These are phyloP conservation scores for Arenaria interpres DNA, from an alignment of 2,113 vertebrate genomes.

Conservation along the genomic window DNA sequence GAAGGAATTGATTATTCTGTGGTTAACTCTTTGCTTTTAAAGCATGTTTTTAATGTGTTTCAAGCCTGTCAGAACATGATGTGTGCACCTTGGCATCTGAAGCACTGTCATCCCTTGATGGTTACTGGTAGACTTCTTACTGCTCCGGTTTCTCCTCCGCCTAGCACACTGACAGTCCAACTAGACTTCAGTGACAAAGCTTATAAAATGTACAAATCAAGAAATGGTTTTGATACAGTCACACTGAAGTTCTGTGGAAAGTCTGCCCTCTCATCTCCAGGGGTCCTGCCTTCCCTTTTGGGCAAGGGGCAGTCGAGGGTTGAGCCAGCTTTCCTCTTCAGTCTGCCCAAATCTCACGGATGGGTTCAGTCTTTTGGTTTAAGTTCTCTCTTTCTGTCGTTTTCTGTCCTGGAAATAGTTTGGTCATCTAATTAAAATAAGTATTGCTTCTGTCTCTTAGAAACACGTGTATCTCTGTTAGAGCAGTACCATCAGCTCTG, in stretches of 20 bases:
- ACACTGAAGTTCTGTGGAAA: not conserved
- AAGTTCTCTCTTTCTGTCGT: not conserved
- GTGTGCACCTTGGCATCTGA: not conserved
- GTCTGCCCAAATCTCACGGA: not conserved
- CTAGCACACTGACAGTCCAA: too few relatives aligned
- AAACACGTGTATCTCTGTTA: accelerated
- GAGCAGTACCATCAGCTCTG: not conserved
- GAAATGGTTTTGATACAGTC: not conserved
- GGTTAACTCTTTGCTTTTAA: not conserved
- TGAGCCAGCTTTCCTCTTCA: not conserved
- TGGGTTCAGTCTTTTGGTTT: not conserved
- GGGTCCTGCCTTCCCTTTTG: not conserved
- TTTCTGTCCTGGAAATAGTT: not conserved
- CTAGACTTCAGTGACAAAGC: not conserved
- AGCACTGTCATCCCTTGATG: not conserved
- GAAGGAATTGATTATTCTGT: not conserved
- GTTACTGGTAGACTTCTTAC: not conserved
- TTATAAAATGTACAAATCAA: not conserved
- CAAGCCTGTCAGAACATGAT: not conserved
- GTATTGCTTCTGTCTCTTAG: not conserved
- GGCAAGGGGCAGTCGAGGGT: not conserved
- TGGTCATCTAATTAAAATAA: not conserved
- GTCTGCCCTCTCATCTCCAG: not conserved
- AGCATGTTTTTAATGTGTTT: not conserved
- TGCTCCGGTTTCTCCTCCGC: not conserved